Conservation (phyloP, 2,113 vertebrate genomes). For the Acanthisitta chloris region DNA sequence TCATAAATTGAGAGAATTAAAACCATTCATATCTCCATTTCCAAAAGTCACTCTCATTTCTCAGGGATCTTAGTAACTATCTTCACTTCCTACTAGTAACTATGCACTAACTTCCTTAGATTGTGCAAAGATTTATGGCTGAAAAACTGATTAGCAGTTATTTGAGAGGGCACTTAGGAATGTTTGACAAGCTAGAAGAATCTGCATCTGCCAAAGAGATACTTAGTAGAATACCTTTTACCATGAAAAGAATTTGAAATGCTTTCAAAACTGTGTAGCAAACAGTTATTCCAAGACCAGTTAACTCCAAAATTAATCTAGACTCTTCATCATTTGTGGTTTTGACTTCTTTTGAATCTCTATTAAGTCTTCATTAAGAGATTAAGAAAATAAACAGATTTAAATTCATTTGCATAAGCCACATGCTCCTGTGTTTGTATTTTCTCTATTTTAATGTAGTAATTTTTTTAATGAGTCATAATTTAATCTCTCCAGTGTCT, state of each 20-base stretch:
- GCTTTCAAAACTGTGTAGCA: neutral
- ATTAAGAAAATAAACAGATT: neutral
- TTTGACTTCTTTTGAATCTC: neutral
- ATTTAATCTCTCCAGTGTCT: neutral
- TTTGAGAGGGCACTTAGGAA: neutral
- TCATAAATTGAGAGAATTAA: neutral
- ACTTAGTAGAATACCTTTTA: neutral
- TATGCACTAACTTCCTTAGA: neutral
- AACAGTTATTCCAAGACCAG: neutral
- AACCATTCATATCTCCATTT: neutral
- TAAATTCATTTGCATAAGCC: neutral
- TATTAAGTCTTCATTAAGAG: neutral
- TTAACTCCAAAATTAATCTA: neutral
- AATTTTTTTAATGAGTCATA: neutral
- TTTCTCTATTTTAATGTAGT: neutral
- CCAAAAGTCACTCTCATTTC: neutral
- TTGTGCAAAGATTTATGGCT: neutral
- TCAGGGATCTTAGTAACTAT: too few relatives aligned
- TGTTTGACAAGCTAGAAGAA: neutral
- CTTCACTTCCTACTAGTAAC: too few relatives aligned
- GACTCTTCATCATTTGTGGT: neutral
- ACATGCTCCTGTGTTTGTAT: neutral
- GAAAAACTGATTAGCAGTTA: neutral
- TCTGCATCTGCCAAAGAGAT: neutral
- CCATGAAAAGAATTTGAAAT: neutral